Evolutionary conservation across 2,888 invertebrate genomes (phyloP).

Genomic region (Cantharis nigra): DNA sequence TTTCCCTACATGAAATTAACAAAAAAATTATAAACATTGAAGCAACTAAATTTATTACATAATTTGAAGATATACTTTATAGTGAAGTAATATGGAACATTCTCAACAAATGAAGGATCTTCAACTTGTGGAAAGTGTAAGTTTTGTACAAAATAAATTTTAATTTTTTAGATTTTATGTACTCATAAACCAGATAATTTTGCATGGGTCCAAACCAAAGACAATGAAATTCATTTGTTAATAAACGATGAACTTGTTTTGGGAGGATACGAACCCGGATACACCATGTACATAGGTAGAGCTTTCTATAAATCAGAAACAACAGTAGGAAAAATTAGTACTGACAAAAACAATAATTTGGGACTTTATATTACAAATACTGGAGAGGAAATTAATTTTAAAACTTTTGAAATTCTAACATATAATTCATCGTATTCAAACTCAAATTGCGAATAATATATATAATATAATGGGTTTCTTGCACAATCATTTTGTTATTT

Average conservation of each 20-base stretch:
- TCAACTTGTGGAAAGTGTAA: too few relatives aligned
- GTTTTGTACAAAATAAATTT: not conserved
- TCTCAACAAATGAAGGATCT: too few relatives aligned
- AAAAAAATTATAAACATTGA: too few relatives aligned
- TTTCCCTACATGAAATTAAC: too few relatives aligned
- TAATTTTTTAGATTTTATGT: conserved; percentile 7
- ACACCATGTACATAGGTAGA: conserved; percentile 7
- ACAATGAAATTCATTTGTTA: conserved; percentile 7
- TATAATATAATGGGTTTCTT: too few relatives aligned
- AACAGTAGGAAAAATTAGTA: conserved; percentile 4
- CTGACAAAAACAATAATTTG: not conserved
- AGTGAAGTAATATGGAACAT: too few relatives aligned
- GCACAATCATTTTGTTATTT: too few relatives aligned
- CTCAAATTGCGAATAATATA: too few relatives aligned
- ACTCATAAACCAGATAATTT: conserved; percentile 8
- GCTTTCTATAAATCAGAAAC: conserved; percentile 1
- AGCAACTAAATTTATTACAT: too few relatives aligned
- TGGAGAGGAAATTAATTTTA: conserved; percentile 2
- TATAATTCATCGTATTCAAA: not conserved
- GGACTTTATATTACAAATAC: conserved; percentile 6
- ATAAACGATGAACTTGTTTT: not conserved
- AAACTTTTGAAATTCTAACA: conserved; percentile 6
- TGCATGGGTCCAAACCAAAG: conserved; percentile 5
- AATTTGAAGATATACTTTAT: too few relatives aligned
- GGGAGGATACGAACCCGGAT: conserved; percentile 3